Conservation (phyloP, 2,888 invertebrate genomes). For the Dinocampus coccinellae region DNA sequence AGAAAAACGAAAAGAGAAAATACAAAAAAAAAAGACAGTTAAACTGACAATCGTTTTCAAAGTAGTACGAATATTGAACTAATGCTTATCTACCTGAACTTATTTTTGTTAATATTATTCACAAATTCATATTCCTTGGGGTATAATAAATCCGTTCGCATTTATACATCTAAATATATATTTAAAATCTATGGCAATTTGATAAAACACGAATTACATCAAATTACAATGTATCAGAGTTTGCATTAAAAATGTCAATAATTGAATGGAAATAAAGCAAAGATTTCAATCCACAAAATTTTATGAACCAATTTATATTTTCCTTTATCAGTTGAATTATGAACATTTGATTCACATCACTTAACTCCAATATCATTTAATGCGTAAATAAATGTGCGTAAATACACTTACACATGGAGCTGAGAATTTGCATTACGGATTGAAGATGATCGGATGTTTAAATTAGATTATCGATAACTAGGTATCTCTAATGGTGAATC, state of each 20-base stretch:
- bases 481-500: background rate
- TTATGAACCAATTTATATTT: no score
- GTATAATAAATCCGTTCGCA: slow-evolving; percentile 35
- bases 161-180: slow-evolving; percentile 4
- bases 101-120: slow-evolving; percentile 33
- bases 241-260: no score
- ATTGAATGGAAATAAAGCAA: no score
- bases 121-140: slow-evolving; percentile 35
- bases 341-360: no score
- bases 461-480: background rate
- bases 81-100: slow-evolving; percentile 19
- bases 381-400: no score
- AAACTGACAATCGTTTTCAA: slow-evolving; percentile 20
- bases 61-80: background rate
- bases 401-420: no score
- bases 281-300: no score
- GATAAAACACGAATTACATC: background rate
- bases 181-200: background rate
- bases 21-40: no score
- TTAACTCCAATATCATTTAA: no score
- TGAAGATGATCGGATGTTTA: background rate
- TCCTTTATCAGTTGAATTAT: no score
- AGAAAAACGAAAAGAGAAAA: background rate
- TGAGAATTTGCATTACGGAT: background rate
- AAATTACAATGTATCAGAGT: background rate